Base-by-base conservation (phyloP, 2,888 invertebrate genomes). In the Thymelicus sylvestris region DNA sequence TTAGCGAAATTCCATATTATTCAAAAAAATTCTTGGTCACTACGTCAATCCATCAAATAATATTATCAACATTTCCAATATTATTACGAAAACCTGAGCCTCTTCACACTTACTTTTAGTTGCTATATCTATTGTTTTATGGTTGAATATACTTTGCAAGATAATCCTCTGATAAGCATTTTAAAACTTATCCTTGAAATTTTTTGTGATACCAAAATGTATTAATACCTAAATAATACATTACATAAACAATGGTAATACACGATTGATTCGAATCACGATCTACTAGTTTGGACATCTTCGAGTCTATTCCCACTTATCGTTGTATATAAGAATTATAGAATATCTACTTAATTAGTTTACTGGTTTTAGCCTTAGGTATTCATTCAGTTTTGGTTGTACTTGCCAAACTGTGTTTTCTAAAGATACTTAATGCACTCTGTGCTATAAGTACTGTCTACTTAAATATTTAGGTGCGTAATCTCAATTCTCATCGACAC, bases 111-210 rank as follows among this genome's bases (percentile, higher is more conserved):
- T 8, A 19, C 19, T 24, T 55, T 55, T 24, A 5, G 3, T 55
- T 55, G 10, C 55, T 55, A 55, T 24, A 24, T 24, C 10, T 24
- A 24, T 12, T 55, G 24, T 12, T 24, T 1, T 12, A 24, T 6
- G 57, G 38, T 57, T 10, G 57, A 57, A 57, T 38, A 38, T 57
- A 13, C 1, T 31, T 38, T 57, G 8, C 57, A 12, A 57, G 57
- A 57, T 57, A 24, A 55, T 57, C 7, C 31, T 38, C 13, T 24
- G 57, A 57, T 57, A 57, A 57, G 38, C 13, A 13, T 57, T 57
- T 13, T 6, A 31, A 57, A 57, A 52, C 7, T 19, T 38, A 38
- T 19, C 57, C 57, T 38, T 57, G 57, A 57, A 52, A 12, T 57
- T 57, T 57, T 57, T 57, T 57, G 31, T 38, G 57, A 57, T 57